phyloP scores from a whole-genome alignment of 2,113 vertebrate species.

The Oreochromis tanganicae region DNA sequence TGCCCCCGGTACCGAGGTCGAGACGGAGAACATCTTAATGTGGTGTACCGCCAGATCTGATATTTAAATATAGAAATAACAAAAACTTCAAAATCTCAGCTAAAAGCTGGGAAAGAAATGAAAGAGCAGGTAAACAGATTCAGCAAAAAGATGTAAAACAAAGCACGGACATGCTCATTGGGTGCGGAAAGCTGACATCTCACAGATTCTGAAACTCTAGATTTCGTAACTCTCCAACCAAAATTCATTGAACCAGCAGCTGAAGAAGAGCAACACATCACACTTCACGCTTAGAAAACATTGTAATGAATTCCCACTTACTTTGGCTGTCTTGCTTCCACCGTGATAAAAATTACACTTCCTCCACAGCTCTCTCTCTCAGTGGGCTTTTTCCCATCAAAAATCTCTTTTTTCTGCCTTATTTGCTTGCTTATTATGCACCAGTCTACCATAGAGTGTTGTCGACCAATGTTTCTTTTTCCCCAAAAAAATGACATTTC shows the following conservation, averaged over 20 bases:
- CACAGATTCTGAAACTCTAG: background rate
- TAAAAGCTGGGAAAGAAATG: background rate
- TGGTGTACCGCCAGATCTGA: background rate
- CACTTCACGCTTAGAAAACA: background rate
- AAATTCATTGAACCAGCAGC: background rate
- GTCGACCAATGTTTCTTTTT: background rate
- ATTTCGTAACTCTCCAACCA: background rate
- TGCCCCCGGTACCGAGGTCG: accelerated
- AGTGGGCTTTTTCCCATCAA: background rate
- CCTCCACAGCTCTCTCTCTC: background rate
- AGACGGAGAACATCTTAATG: background rate
- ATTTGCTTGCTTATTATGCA: background rate
- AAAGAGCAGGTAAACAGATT: background rate
- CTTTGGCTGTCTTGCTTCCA: background rate
- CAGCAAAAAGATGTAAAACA: background rate
- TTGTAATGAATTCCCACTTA: background rate
- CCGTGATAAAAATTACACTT: background rate
- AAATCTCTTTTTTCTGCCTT: background rate
- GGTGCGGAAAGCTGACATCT: background rate
- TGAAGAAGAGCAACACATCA: background rate
- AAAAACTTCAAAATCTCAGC: background rate
- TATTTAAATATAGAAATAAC: background rate
- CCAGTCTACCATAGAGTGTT: background rate
- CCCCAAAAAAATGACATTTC: background rate
- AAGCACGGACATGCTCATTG: background rate